Base-by-base conservation (phyloP, 1,140 invertebrate species). In the Samia ricini region DNA sequence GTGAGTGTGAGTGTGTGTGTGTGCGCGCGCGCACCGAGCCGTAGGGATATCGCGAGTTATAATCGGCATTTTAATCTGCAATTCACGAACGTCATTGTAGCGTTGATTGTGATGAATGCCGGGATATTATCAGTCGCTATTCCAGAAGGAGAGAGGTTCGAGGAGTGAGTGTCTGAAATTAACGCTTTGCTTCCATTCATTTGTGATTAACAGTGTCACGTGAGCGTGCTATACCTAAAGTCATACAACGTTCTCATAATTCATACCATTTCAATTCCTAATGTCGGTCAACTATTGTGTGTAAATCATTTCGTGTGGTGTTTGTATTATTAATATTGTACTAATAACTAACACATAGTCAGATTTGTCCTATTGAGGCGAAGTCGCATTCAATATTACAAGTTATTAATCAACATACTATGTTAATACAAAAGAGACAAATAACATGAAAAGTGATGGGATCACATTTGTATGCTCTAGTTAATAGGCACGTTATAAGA, bases 221-320 rank as follows among this genome's bases (percentile, higher is more conserved):
- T 87, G 83, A 89, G 86, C 86, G 86, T 89, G 86, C 81, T 74
- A 79, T 85, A 84, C 84, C 79, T 78, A 61, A 59, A 42, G 33
- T 42, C 33, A 42, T 15, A 57, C 74, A 61, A 66, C 61, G 68
- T 69, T 56, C 58, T 70, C 65, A 65, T 74, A 36, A 50, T 62
- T 29, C 57, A 60, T 66, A 42, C 20, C 18, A 36, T 63, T 55
- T 60, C 54, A 60, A 52, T 56, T 33, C 49, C 21, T 64, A 42
- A 42, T 42, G 33, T 42, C n/a, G 33, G 33, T 42, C 19, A 18
- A 51, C 21, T 52, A 20, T 52, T 52, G 8, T 22, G 8, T 15
- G 7, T 21, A 22, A 23, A 21, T 12, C 51, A 52, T 20, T 22
- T 3, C 21, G 51, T 42, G 10, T 42, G 33, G 33, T 15, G 33